These are phyloP conservation scores for Periplaneta americana DNA, from an alignment of 1,140 invertebrate genomes.

Conservation along the genomic window DNA sequence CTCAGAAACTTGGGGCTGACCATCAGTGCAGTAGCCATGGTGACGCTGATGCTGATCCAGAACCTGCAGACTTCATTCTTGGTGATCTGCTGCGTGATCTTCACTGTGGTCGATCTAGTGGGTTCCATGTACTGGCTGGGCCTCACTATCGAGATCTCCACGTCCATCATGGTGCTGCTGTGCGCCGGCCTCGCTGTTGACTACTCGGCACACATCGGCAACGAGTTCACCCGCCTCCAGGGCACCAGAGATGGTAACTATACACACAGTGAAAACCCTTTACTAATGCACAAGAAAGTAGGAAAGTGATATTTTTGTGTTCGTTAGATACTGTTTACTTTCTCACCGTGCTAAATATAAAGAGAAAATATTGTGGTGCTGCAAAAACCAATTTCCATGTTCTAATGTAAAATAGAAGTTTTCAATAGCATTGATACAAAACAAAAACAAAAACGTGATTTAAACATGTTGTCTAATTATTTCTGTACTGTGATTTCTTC, in stretches of 20 bases:
- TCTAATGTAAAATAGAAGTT: no score
- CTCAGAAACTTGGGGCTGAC: slow-evolving; percentile 47
- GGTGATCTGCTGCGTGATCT: slow-evolving; percentile 44
- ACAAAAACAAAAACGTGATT: no score
- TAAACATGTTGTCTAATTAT: no score
- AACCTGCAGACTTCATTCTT: slow-evolving; percentile 45
- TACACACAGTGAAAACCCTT: no score
- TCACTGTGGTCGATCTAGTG: slow-evolving; percentile 49
- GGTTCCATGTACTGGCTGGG: slow-evolving; percentile 50
- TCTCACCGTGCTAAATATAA: no score
- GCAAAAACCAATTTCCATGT: no score
- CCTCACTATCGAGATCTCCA: slow-evolving; percentile 50
- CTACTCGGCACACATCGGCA: slow-evolving; percentile 51
- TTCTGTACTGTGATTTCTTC: no score
- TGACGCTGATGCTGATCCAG: slow-evolving; percentile 47
- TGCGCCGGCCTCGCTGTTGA: slow-evolving; percentile 49
- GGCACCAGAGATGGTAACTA: slow-evolving; percentile 39
- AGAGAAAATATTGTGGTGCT: no score
- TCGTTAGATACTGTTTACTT: no score
- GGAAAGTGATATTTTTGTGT: no score
- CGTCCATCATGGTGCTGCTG: slow-evolving; percentile 47
- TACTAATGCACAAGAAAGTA: no score
- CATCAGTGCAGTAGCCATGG: slow-evolving; percentile 42
- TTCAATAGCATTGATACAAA: no score
- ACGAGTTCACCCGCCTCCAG: slow-evolving; percentile 43